Base-by-base conservation (phyloP, 2,113 vertebrate genomes). In the Platanista minor region DNA sequence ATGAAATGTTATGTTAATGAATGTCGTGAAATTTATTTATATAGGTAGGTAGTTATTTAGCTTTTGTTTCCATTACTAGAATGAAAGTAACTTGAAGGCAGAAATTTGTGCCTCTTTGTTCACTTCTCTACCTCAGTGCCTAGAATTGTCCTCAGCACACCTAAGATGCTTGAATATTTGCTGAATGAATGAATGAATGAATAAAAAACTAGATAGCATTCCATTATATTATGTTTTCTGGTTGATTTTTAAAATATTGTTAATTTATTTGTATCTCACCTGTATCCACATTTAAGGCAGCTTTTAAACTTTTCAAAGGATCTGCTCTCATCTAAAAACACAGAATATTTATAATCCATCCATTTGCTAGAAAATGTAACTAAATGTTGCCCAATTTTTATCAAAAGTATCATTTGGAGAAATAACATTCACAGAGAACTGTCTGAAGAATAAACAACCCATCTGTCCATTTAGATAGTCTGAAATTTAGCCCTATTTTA, bases 301-400 rank as follows among this genome's bases (percentile, higher is more conserved):
- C 59, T 95, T 96, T 95, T 91, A 77, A 96, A 75, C 7, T 93
- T 82, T 91, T 86, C 66, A 90, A 96, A 94, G 23, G 23, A 83
- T 72, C 54, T 84, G 20, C 21, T 85, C 57, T 75, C 90, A 94
- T 90, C 62, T 96, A 75, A 96, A 90, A 89, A 59, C 29, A 72
- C 29, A 29, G 29, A 94, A 8, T 82, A 66, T 54, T 39, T 86
- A 77, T 20, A 90, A 25, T 74, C 18, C 33, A 97, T 33, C 23
- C 52, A 95, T 84, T 87, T 96, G 57, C n/a, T 67, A 94, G 88
- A 88, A 90, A 87, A 52, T 82, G 1, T 72, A 96, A 96, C 72
- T 91, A 87, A 90, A 71, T 80, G 54, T 95, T 81, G 71, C 46
- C 77, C 41, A 90, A 72, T 41, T 95, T 96, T 90, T 54, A 87